phyloP scores from a whole-genome alignment of 2,888 invertebrate species.

The Lasioglossum oenotherae region DNA sequence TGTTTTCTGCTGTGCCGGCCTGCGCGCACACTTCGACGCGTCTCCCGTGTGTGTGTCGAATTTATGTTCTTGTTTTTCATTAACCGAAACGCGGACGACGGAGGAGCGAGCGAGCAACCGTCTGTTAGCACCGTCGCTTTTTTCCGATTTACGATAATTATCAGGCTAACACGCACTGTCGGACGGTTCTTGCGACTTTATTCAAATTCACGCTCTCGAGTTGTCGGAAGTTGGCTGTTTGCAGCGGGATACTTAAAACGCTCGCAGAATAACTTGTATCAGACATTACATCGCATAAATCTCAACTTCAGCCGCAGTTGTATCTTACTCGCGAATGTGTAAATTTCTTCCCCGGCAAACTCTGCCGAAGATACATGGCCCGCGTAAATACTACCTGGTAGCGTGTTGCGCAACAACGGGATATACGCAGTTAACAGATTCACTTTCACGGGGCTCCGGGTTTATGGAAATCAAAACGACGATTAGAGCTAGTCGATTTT shows the following conservation, averaged over 20 bases:
- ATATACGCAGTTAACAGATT: conserved; percentile 14
- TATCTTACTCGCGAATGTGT: conserved; percentile 40
- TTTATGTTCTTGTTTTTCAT: conserved; percentile 15
- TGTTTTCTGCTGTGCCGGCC: conserved; percentile 28
- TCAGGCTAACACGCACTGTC: neutral
- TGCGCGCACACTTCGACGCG: neutral
- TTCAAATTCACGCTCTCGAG: conserved; percentile 15
- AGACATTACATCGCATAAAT: conserved; percentile 30
- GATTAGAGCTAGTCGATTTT: conserved; percentile 5
- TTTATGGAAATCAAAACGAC: conserved; percentile 11
- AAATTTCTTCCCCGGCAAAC: conserved; percentile 36
- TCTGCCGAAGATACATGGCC: conserved; percentile 38
- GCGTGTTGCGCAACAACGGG: conserved; percentile 5
- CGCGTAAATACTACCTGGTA: conserved; percentile 15
- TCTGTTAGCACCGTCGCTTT: neutral
- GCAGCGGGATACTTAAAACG: conserved; percentile 17
- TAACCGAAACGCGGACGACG: neutral
- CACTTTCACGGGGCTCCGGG: conserved; percentile 18
- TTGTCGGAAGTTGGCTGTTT: conserved; percentile 18
- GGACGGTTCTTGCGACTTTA: neutral
- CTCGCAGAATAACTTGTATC: conserved; percentile 7
- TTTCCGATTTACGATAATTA: conserved; percentile 17
- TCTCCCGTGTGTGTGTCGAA: conserved; percentile 6
- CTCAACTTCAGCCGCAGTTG: conserved; percentile 30
- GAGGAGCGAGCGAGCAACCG: neutral